Percentiles rank a stretch among this genome's conserved stretches.
These are phyloP conservation scores for Alces alces DNA, from an alignment of 2,113 vertebrate genomes.

Conservation along the genomic window DNA sequence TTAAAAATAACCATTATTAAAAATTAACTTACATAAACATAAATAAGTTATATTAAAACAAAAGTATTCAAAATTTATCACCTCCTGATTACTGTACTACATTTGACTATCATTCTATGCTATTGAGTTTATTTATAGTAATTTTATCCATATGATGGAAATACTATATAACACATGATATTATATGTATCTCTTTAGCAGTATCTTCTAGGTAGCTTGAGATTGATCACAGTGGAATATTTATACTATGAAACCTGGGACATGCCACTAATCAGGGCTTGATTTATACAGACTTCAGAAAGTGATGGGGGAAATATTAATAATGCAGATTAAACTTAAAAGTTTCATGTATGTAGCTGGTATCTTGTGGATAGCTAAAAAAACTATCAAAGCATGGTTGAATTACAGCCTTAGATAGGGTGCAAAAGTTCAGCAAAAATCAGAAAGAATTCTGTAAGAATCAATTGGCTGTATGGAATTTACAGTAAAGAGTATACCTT, in stretches of 20 bases:
- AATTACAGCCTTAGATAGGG: not conserved
- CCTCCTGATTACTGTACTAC: not conserved
- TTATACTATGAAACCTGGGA: not conserved
- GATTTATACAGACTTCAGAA: not conserved
- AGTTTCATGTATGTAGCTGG: not conserved
- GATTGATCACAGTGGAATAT: not conserved
- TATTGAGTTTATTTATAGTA: not conserved
- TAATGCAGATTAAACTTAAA: not conserved
- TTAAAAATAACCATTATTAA: not conserved
- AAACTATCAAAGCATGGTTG: not conserved
- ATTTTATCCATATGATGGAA: not conserved
- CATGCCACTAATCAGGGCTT: not conserved
- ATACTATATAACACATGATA: not conserved
- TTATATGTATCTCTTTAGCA: not conserved
- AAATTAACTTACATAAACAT: slow-evolving; percentile 1
- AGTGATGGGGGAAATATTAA: not conserved
- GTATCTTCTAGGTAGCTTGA: not conserved
- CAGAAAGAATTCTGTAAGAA: not conserved
- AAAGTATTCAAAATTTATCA: not conserved
- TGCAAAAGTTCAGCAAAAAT: not conserved
- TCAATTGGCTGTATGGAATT: not conserved
- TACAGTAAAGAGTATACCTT: not conserved
- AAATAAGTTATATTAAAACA: not conserved
- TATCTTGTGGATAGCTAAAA: not conserved
- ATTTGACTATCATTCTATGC: not conserved